Evolutionary conservation across 2,797 vertebrate genomes (phyloP).

Genomic region (Lithobates pipiens): DNA sequence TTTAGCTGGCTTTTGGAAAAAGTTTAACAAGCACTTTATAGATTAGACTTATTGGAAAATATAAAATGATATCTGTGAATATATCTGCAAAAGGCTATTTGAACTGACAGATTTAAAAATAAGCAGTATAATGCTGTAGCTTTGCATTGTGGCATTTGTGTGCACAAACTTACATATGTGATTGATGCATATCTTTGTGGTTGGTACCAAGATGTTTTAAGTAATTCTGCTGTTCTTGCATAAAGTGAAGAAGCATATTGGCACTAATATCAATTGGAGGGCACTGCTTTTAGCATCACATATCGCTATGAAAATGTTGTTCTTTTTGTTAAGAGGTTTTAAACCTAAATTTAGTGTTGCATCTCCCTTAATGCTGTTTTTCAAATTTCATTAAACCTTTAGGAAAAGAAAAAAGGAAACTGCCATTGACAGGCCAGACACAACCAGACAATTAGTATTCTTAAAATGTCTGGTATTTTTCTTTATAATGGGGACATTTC

Average conservation of each 20-base stretch:
- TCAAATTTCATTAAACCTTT: too few relatives aligned
- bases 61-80: slow-evolving; percentile 60
- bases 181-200: slow-evolving; percentile 71
- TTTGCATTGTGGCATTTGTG: slow-evolving; percentile 71
- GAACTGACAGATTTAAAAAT: slow-evolving; percentile 67
- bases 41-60: slow-evolving; percentile 17
- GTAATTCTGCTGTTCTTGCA: slow-evolving; percentile 62
- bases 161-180: slow-evolving; percentile 68
- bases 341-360: not conserved
- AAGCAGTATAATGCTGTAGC: slow-evolving; percentile 71
- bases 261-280: slow-evolving; percentile 47
- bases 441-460: too few relatives aligned
- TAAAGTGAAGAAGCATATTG: slow-evolving; percentile 15
- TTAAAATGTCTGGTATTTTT: too few relatives aligned
- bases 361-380: not conserved
- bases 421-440: too few relatives aligned
- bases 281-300: slow-evolving; percentile 35
- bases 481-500: too few relatives aligned
- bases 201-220: slow-evolving; percentile 63
- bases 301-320: slow-evolving; percentile 26
- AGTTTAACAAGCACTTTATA: slow-evolving; percentile 73
- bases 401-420: too few relatives aligned
- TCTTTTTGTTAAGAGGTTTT: not conserved
- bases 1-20: slow-evolving; percentile 92
- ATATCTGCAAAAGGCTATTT: slow-evolving; percentile 63